Evolutionary conservation across 1,140 invertebrate species (phyloP).

Genomic region (Dendroctonus valens): DNA sequence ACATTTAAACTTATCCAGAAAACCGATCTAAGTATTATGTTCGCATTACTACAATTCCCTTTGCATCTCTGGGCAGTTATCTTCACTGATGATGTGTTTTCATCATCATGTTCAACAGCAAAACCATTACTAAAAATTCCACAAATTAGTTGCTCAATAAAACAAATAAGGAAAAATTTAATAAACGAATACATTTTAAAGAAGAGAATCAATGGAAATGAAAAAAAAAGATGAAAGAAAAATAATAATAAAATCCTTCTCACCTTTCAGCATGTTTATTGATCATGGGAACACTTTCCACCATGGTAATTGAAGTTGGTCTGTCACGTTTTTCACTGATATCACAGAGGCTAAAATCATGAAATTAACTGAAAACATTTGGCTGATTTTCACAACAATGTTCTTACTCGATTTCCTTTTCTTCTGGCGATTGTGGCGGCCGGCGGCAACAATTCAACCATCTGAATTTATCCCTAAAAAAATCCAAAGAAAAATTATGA

Average conservation of each 20-base stretch:
- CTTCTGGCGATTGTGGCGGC: slow-evolving; percentile 29
- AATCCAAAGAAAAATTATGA: not conserved
- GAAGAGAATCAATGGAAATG: too few species aligned
- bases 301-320: slow-evolving; percentile 10
- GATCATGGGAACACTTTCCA: slow-evolving; percentile 26
- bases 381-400: not conserved
- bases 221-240: too few species aligned
- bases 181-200: not conserved
- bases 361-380: not conserved
- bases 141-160: too few species aligned
- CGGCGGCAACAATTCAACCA: slow-evolving; percentile 29
- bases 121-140: not conserved
- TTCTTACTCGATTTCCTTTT: slow-evolving; percentile 36
- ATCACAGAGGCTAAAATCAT: slow-evolving; percentile 20
- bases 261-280: slow-evolving; percentile 23
- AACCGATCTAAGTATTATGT: too few species aligned
- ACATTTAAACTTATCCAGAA: too few species aligned
- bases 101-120: too few species aligned
- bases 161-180: not conserved
- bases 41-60: too few species aligned
- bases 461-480: slow-evolving; percentile 18
- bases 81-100: too few species aligned
- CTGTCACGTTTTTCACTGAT: slow-evolving; percentile 11
- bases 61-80: too few species aligned
- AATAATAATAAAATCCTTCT: too few species aligned